phyloP scores from a whole-genome alignment of 2,113 vertebrate species.

The Trogon surrucura region DNA sequence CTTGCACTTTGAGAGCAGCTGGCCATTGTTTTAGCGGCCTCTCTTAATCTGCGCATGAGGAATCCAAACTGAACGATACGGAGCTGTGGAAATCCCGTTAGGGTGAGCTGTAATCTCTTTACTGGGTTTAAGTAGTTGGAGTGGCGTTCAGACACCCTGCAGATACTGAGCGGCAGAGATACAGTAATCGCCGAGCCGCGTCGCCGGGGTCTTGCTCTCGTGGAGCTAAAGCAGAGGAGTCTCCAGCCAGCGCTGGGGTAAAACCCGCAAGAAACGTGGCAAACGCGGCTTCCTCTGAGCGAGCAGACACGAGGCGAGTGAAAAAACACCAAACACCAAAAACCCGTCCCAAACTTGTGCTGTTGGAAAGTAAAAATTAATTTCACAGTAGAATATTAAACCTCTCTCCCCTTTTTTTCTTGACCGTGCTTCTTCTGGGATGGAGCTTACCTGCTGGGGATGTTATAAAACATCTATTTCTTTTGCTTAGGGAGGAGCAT shows the following conservation, averaged over 20 bases:
- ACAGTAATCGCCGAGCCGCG: constrained; percentile 79
- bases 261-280: background rate
- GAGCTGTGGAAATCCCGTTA: constrained; percentile 99
- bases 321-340: background rate
- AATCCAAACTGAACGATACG: constrained; percentile 87
- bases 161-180: constrained; percentile 81
- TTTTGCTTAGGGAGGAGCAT: background rate
- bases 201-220: constrained; percentile 47
- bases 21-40: constrained; percentile 79
- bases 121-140: constrained; percentile 91
- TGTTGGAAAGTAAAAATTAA: background rate
- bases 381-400: background rate
- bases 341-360: background rate
- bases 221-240: constrained; percentile 12
- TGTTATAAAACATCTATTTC: background rate
- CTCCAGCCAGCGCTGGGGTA: constrained; percentile 18
- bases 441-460: background rate
- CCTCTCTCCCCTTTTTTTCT: background rate
- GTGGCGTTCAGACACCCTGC: constrained; percentile 86
- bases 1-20: constrained; percentile 70
- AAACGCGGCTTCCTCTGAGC: background rate
- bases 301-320: background rate
- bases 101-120: constrained; percentile 99
- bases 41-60: constrained; percentile 90
- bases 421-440: constrained; percentile 12